A percentile compares a stretch with the other conserved stretches of the same genome.
Evolutionary conservation across 2,113 vertebrate species (phyloP).

Genomic region (Entelurus aequoreus): DNA sequence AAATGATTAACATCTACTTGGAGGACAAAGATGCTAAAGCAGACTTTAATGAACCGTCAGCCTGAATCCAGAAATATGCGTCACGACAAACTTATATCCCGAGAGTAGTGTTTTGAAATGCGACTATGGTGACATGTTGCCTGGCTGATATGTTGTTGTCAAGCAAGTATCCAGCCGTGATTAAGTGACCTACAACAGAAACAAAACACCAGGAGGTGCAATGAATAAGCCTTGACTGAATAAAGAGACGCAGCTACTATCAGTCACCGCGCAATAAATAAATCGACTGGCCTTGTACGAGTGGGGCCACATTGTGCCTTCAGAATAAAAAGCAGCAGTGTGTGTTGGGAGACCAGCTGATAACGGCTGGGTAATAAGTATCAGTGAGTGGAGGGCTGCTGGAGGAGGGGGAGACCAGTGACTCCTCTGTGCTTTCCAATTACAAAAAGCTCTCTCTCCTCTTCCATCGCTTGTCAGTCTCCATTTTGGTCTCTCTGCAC

Average conservation of each 20-base stretch:
- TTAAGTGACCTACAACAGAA: constrained; percentile 5
- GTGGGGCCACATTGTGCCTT: constrained; percentile 11
- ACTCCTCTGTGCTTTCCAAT: constrained; percentile 41
- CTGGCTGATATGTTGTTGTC: neutral
- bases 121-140: neutral
- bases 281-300: constrained; percentile 5
- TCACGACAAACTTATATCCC: neutral
- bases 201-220: neutral
- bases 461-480: constrained; percentile 45
- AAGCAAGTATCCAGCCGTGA: neutral
- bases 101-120: neutral
- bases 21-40: neutral
- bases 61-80: neutral
- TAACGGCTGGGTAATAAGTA: constrained; percentile 42
- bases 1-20: neutral
- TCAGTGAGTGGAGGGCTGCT: constrained; percentile 21
- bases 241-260: constrained; percentile 1
- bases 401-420: constrained; percentile 9
- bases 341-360: constrained; percentile 30
- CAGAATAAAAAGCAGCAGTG: constrained; percentile 20
- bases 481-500: constrained; percentile 47
- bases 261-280: constrained; percentile 6
- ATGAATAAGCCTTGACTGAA: constrained; percentile 2
- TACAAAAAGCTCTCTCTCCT: constrained; percentile 48
- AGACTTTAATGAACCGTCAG: neutral